phyloP scores from a whole-genome alignment of 2,888 invertebrate genomes.

The Blastobasis lacticolella region DNA sequence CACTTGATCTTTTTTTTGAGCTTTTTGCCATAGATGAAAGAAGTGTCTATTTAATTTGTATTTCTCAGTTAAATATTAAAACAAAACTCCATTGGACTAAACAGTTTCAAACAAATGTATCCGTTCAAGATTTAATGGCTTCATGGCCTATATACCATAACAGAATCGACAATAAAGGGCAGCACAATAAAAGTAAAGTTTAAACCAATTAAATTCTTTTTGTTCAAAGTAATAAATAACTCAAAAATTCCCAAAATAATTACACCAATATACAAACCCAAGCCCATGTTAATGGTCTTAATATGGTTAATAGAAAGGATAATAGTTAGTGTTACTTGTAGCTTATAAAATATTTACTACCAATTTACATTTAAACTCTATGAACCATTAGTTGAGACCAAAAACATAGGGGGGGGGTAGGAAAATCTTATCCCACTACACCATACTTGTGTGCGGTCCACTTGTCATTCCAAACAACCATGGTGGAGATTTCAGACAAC shows the following conservation, averaged over 20 bases:
- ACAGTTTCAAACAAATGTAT: no score
- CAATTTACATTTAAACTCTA: conserved; percentile 9
- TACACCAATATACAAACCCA: conserved; percentile 18
- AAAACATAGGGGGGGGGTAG: conserved; percentile 31
- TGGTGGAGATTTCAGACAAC: conserved; percentile 28
- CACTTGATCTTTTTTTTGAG: no score
- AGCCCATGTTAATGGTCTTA: conserved; percentile 30
- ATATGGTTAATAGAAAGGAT: neutral
- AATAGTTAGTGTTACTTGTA: no score
- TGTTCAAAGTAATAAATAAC: conserved; percentile 12
- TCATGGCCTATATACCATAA: conserved; percentile 11
- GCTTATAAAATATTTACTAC: conserved; percentile 1
- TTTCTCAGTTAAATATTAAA: no score
- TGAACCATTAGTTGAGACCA: conserved; percentile 39
- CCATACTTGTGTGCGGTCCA: conserved; percentile 40
- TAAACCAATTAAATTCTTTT: conserved; percentile 17
- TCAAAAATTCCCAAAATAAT: conserved; percentile 20
- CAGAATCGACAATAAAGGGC: conserved; percentile 16
- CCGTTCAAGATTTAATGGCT: neutral
- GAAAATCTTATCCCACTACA: conserved; percentile 52
- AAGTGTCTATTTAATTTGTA: no score
- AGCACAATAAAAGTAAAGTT: conserved; percentile 20
- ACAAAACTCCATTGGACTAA: no score
- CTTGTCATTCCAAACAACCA: conserved; percentile 8
- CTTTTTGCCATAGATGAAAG: no score